Conservation (phyloP, 1,140 invertebrate species). For the Anastrepha ludens region DNA sequence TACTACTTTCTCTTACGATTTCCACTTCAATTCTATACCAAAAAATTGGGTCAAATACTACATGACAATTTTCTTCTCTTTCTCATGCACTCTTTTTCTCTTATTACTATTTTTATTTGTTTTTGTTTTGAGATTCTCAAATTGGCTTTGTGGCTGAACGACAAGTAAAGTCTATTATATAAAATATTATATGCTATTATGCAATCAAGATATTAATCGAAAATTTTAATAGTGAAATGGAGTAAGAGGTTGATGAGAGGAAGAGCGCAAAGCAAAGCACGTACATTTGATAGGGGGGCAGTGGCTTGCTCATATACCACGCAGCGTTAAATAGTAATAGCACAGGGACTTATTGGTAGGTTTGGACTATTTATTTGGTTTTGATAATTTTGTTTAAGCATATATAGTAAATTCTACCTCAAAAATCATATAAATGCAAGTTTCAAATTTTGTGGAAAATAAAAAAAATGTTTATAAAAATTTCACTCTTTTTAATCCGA, state of each 20-base stretch:
- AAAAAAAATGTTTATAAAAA: too few relatives aligned
- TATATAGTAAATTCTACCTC: too few relatives aligned
- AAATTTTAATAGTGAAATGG: background rate
- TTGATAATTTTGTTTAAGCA: too few relatives aligned
- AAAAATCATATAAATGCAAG: too few relatives aligned
- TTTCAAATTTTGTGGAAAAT: too few relatives aligned
- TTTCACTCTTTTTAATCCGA: too few relatives aligned
- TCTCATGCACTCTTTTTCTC: background rate
- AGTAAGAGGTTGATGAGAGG: background rate
- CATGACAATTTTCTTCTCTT: background rate
- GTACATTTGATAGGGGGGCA: too few relatives aligned
- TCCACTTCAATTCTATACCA: background rate
- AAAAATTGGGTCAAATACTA: background rate
- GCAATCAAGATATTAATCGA: slow-evolving; percentile 45
- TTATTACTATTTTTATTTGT: background rate
- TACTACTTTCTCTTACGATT: background rate
- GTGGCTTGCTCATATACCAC: too few relatives aligned
- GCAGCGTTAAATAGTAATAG: too few relatives aligned
- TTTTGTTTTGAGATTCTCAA: background rate
- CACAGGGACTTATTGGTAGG: too few relatives aligned
- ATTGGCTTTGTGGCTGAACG: slow-evolving; percentile 15
- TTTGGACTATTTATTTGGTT: too few relatives aligned
- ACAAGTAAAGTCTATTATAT: background rate
- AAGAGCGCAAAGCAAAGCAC: background rate
- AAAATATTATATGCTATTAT: slow-evolving; percentile 1